A percentile compares a stretch with the other conserved stretches of the same genome.
These are phyloP conservation scores for Lucilia cuprina DNA, from an alignment of 1,140 invertebrate species.

Conservation along the genomic window DNA sequence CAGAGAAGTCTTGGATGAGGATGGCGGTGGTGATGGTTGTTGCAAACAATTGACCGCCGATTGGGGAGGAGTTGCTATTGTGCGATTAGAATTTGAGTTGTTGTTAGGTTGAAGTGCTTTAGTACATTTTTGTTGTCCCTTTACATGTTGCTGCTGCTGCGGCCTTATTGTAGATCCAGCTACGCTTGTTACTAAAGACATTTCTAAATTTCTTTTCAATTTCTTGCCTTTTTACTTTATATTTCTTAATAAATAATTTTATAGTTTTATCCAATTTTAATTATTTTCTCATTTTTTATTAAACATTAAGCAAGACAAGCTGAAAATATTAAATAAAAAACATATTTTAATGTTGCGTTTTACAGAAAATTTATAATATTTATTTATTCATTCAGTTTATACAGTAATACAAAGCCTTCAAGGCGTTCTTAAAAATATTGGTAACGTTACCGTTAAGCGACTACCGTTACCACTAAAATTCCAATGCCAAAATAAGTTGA, in stretches of 20 bases:
- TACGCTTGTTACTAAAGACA: neutral
- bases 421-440: too few relatives aligned
- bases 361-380: too few relatives aligned
- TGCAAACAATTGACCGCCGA: slow-evolving; percentile 12
- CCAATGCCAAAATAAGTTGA: too few relatives aligned
- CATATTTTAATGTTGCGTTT: too few relatives aligned
- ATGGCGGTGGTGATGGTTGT: neutral
- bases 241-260: neutral
- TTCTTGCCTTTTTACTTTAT: neutral
- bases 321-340: neutral
- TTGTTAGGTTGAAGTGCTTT: neutral
- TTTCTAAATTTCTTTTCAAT: neutral
- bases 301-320: neutral
- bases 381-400: too few relatives aligned
- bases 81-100: neutral
- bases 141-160: slow-evolving; percentile 7
- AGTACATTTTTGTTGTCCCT: neutral
- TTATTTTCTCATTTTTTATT: neutral
- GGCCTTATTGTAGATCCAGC: neutral
- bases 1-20: neutral
- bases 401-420: too few relatives aligned
- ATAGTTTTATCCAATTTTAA: neutral
- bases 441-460: too few relatives aligned
- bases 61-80: neutral
- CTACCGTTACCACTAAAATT: too few relatives aligned